Evolutionary conservation across 2,113 vertebrate species (phyloP).

Genomic region (Sturnira hondurensis): DNA sequence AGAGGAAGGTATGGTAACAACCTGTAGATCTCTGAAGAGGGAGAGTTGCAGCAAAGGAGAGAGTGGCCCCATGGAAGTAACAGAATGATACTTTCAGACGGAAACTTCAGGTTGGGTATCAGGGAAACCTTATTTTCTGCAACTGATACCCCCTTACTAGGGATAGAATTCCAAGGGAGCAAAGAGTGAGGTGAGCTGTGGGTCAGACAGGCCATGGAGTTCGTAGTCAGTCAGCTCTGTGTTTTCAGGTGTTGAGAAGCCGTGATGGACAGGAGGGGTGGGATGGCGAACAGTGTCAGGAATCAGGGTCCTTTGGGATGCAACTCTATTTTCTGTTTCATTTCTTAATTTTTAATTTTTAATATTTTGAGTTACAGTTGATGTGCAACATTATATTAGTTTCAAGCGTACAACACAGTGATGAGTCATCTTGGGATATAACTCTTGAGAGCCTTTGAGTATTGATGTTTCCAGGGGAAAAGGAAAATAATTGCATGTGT

Average conservation of each 20-base stretch:
- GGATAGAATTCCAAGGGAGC: constrained; percentile 51
- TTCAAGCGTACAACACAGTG: background rate
- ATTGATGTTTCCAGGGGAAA: background rate
- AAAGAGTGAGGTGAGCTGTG: constrained; percentile 51
- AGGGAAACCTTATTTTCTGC: constrained; percentile 66
- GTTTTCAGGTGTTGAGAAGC: constrained; percentile 51
- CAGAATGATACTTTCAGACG: constrained; percentile 42
- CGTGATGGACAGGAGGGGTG: background rate
- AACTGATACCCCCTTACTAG: constrained; percentile 48
- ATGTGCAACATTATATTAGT: background rate
- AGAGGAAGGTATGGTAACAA: constrained; percentile 59
- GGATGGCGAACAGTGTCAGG: background rate
- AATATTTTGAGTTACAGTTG: background rate
- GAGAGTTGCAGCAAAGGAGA: constrained; percentile 2
- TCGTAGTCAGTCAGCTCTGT: constrained; percentile 55
- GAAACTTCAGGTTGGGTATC: constrained; percentile 62
- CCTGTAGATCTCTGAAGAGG: constrained; percentile 52
- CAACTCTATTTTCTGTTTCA: background rate
- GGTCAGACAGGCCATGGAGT: constrained; percentile 54
- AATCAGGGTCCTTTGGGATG: background rate
- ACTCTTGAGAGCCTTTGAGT: background rate
- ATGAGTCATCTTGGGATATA: background rate
- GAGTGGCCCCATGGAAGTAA: constrained; percentile 28
- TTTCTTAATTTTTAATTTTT: background rate
- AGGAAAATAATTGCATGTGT: background rate